Evolutionary conservation across 2,888 invertebrate species (phyloP).

Genomic region (Drosophila fulvimacula): DNA sequence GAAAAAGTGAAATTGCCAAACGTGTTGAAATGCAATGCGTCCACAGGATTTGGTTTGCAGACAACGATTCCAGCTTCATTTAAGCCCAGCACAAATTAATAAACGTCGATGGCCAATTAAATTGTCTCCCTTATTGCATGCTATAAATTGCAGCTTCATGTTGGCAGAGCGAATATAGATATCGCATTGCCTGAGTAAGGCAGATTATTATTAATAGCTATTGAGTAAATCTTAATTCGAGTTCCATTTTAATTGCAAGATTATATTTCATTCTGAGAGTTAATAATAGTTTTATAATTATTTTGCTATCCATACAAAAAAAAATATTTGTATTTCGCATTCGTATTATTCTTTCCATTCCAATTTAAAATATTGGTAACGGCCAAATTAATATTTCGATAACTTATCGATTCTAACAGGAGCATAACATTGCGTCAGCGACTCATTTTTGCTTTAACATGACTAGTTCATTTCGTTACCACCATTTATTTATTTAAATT

Average conservation of each 20-base stretch:
- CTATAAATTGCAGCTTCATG: constrained; percentile 63
- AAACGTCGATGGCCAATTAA: constrained; percentile 80
- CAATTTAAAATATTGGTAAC: neutral
- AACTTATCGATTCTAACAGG: constrained; percentile 21
- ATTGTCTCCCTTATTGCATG: constrained; percentile 72
- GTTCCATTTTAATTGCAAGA: neutral
- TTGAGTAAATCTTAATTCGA: neutral
- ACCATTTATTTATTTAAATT: neutral
- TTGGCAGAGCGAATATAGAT: constrained; percentile 62
- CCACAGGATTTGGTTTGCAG: constrained; percentile 30
- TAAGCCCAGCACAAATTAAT: constrained; percentile 65
- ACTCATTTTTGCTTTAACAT: neutral
- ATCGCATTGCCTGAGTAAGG: constrained; percentile 40
- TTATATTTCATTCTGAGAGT: neutral
- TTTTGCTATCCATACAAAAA: neutral
- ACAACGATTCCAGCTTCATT: constrained; percentile 22
- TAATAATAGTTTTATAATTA: neutral
- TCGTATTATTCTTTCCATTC: neutral
- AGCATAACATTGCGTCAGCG: constrained; percentile 7
- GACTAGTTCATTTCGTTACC: constrained; percentile 11
- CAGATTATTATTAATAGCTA: constrained; percentile 65
- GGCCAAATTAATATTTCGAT: neutral
- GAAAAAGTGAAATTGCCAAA: constrained; percentile 46
- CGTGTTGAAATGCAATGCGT: constrained; percentile 71
- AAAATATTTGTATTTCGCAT: neutral